Conservation (phyloP, 2,888 invertebrate genomes). For the Phortica okadai region DNA sequence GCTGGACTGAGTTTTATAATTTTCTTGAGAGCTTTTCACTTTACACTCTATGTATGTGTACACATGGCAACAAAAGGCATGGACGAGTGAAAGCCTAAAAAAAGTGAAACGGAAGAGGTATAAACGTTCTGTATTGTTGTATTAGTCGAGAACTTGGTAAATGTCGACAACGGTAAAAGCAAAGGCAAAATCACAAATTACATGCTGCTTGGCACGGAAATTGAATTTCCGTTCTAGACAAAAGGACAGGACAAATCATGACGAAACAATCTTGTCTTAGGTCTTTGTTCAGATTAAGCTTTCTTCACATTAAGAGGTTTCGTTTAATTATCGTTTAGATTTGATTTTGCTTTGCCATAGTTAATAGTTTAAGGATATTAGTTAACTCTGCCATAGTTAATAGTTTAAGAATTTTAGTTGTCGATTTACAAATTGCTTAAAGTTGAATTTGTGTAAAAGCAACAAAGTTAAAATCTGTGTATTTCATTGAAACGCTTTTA, state of each 20-base stretch:
- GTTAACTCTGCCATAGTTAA: too few relatives aligned
- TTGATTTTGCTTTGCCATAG: conserved; percentile 2
- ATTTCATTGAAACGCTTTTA: too few relatives aligned
- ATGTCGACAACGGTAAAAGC: background rate
- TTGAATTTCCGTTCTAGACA: conserved; percentile 58
- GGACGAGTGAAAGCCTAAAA: background rate
- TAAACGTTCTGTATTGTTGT: background rate
- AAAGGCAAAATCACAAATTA: conserved; percentile 48
- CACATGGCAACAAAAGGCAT: too few relatives aligned
- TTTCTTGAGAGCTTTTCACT: background rate
- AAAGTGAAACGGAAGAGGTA: background rate
- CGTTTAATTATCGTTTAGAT: conserved; percentile 37
- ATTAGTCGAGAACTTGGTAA: too few relatives aligned
- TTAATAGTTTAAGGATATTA: too few relatives aligned
- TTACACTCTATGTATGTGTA: too few relatives aligned
- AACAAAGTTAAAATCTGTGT: too few relatives aligned
- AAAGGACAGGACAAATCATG: background rate
- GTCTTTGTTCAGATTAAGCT: conserved; percentile 17
- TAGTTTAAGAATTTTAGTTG: too few relatives aligned
- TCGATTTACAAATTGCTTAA: too few relatives aligned
- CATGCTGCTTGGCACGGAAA: conserved; percentile 52
- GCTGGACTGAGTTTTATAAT: background rate
- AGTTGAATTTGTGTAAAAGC: too few relatives aligned
- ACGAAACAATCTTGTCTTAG: background rate
- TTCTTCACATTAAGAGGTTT: conserved; percentile 2